Evolutionary conservation across 2,888 invertebrate genomes (phyloP).

Genomic region (Euplexia lucipara): DNA sequence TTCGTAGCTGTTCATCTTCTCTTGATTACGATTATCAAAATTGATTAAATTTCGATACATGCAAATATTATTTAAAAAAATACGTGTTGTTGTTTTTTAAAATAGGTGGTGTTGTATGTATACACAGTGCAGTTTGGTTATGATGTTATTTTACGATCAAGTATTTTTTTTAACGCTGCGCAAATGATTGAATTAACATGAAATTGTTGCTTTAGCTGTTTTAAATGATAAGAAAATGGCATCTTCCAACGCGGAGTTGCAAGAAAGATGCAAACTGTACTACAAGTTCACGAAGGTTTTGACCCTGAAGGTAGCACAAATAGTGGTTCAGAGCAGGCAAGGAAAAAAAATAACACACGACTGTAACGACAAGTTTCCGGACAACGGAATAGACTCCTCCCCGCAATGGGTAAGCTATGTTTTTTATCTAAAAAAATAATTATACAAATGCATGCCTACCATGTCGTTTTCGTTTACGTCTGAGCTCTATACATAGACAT

Average conservation of each 20-base stretch:
- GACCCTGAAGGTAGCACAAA: conserved; percentile 96
- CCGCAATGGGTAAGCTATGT: conserved; percentile 81
- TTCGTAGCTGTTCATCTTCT: conserved; percentile 34
- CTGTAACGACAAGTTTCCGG: conserved; percentile 73
- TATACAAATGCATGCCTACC: neutral
- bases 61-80: conserved; percentile 17
- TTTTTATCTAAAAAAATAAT: neutral
- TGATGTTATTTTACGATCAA: conserved; percentile 42
- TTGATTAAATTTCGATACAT: conserved; percentile 16
- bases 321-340: conserved; percentile 97
- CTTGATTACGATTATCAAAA: conserved; percentile 37
- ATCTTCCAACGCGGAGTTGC: conserved; percentile 74
- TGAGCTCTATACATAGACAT: neutral
- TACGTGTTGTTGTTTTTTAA: conserved; percentile 9
- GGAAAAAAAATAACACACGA: conserved; percentile 94
- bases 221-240: conserved; percentile 72
- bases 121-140: conserved; percentile 29
- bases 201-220: conserved; percentile 41
- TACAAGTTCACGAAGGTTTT: conserved; percentile 97
- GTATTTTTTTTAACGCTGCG: conserved; percentile 61
- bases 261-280: conserved; percentile 95
- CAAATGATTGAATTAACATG: conserved; percentile 58
- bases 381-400: conserved; percentile 72
- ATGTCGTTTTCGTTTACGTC: neutral
- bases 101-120: conserved; percentile 21